phyloP scores from a whole-genome alignment of 2,888 invertebrate species.

The Amphipoea oculea region DNA sequence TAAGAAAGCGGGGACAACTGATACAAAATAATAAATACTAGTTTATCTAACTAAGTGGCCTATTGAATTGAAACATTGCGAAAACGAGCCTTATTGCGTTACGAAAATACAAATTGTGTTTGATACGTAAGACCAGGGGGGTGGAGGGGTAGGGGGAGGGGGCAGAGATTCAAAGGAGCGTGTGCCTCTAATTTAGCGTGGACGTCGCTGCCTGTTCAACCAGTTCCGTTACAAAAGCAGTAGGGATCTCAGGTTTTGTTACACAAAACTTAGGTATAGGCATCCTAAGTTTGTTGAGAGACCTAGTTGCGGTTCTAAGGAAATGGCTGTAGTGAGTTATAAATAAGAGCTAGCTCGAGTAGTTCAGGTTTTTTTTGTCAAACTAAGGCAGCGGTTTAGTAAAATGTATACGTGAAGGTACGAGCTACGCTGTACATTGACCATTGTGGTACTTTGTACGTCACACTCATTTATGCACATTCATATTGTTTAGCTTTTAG shows the following conservation, averaged over 20 bases:
- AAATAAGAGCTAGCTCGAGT: neutral
- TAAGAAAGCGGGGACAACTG: constrained; percentile 67
- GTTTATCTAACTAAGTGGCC: constrained; percentile 77
- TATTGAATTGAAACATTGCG: constrained; percentile 86
- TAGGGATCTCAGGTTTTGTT: constrained; percentile 75
- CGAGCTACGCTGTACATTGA: neutral
- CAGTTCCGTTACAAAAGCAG: constrained; percentile 82
- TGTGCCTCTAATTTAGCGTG: constrained; percentile 73
- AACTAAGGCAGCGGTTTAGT: too few relatives aligned
- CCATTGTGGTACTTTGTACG: neutral
- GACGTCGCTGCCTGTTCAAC: constrained; percentile 78
- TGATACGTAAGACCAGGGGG: constrained; percentile 68
- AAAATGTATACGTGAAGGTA: neutral
- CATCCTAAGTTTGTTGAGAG: constrained; percentile 32
- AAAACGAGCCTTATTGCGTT: constrained; percentile 83
- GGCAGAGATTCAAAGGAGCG: constrained; percentile 79
- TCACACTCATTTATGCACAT: neutral
- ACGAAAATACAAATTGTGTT: constrained; percentile 86
- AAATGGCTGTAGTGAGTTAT: constrained; percentile 5
- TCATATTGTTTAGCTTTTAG: too few relatives aligned
- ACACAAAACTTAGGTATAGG: constrained; percentile 55
- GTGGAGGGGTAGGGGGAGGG: constrained; percentile 59
- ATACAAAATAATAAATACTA: constrained; percentile 78
- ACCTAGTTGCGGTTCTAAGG: constrained; percentile 39
- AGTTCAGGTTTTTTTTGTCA: neutral